Base-by-base conservation (phyloP, 2,113 vertebrate genomes). In the Motacilla tschutschensis region DNA sequence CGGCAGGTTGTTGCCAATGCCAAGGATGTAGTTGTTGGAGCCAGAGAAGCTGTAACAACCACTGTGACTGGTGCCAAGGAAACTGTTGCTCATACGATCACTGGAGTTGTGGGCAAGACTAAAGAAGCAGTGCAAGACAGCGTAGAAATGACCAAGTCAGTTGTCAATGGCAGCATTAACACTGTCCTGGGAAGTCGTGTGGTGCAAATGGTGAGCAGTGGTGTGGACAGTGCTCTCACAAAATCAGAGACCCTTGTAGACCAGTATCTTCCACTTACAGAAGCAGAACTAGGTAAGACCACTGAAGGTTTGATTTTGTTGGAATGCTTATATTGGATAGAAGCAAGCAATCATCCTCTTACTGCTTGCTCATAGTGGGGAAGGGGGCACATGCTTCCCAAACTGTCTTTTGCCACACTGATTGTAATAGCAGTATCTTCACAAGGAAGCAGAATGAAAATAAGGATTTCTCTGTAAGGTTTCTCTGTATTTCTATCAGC, bases 221-320 rank as follows among this genome's bases (percentile, higher is more conserved):
- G 97, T 31, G 91, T 98, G 71, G 97, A 98, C 67, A 97, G 92
- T 15, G 97, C 97, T 4, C 96, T 98, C 66, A 97, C 95, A 57
- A 98, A 79, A 50, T 98, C 97, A 0, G 98, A 99, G 72, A 89
- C 92, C 20, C 92, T 99, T 84, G 86, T 98, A 71, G 98, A 98
- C 76, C 98, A 97, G 31, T 96, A 98, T 81, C 95, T 99, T 26
- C 97, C 98, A 41, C 95, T 97, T 62, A 96, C 97, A 16, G 95
- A 98, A 90, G 97, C 97, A 35, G 98, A 98, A 48, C 85, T 98
- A 79, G 97, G 98, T 98, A 96, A 98, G 94, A 43, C 5, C 13
- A 67, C 22, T 87, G 44, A 92, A 36, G 33, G 13, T 67, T 88
- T 76, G 25, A 55, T 79, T 63, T 63, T 79, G 6, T 79, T 63